These are phyloP conservation scores for Drosophila punjabiensis DNA, from an alignment of 1,140 invertebrate genomes.

Conservation along the genomic window DNA sequence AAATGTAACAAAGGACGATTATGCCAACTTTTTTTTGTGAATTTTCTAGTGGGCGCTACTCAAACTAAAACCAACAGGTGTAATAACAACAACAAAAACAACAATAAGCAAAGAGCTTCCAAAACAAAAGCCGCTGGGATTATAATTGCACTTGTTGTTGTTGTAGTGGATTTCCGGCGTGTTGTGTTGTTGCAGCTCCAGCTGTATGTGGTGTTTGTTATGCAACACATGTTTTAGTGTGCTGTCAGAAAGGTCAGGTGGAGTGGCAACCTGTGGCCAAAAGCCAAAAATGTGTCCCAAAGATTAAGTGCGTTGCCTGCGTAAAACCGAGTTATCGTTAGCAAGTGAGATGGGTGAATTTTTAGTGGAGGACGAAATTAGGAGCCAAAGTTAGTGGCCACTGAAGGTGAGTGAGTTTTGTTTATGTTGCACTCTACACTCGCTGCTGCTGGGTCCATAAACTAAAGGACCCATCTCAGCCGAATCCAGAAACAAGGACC, in stretches of 20 bases:
- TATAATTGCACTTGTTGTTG: conserved; percentile 52
- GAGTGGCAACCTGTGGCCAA: conserved; percentile 64
- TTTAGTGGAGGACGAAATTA: neutral
- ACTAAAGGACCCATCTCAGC: conserved; percentile 43
- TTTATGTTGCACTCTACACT: conserved; percentile 76
- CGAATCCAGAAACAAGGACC: conserved; percentile 29
- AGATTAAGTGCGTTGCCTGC: conserved; percentile 66
- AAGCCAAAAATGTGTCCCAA: conserved; percentile 61
- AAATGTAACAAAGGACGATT: conserved; percentile 36
- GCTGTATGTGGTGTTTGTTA: conserved; percentile 20
- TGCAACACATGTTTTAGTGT: conserved; percentile 48
- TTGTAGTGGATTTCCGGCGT: conserved; percentile 21
- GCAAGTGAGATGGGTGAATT: conserved; percentile 19
- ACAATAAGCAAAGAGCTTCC: conserved; percentile 15
- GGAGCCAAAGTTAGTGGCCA: conserved; percentile 1
- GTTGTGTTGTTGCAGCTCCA: neutral
- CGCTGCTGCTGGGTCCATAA: conserved; percentile 53
- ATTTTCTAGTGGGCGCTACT: conserved; percentile 38
- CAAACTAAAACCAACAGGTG: conserved; percentile 40
- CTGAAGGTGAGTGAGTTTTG: conserved; percentile 47
- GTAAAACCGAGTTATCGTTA: conserved; percentile 19
- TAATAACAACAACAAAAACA: conserved; percentile 8
- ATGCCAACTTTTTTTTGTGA: conserved; percentile 17
- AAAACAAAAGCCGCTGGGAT: conserved; percentile 43
- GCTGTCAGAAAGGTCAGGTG: conserved; percentile 48